Base-by-base conservation (phyloP, 2,797 vertebrate species). In the Brotogeris chrysoptera region DNA sequence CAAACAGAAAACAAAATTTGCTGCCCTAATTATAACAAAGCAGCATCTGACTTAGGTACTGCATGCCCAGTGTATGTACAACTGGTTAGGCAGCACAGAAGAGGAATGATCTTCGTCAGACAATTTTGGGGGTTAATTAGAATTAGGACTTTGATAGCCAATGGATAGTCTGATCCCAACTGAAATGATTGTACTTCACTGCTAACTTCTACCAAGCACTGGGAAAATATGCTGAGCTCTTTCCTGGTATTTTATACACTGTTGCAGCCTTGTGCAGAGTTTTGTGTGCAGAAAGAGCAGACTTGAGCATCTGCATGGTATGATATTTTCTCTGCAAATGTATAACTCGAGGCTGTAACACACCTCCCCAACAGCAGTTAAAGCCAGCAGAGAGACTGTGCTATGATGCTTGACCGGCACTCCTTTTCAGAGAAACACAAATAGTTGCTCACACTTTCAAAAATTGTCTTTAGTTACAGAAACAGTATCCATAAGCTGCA, bases 251-350 rank as follows among this genome's bases (percentile, higher is more conserved):
- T 96, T 95, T 70, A 52, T 28, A 30, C 55, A 6, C 43, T 3
- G 74, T 18, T 94, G 92, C 44, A 57, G 96, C 86, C 78, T 91
- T 55, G 91, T 53, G 94, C 46, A 9, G 94, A 93, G 85, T 87
- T 97, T 96, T 97, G 94, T 95, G 97, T 69, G 95, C 95, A 95
- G 97, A 97, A 97, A 97, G 96, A 96, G 91, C 97, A 96, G 97
- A 94, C 94, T 93, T 81, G 97, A 98, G 98, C 98, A 98, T 98
- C 98, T 98, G 98, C 98, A 97, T 86, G 4, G 96, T 81, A 95
- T 88, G 97, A 97, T 97, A 96, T 97, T 98, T 98, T 90, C 97
- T 96, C 96, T 91, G 94, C 93, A 97, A 98, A 97, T 96, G 96
- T 97, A 96, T 97, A 98, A 97, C 97, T 97, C 57, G 80, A 96